These are phyloP conservation scores for Aspidiotus rigidus DNA, from an alignment of 2,888 invertebrate species.

Conservation along the genomic window DNA sequence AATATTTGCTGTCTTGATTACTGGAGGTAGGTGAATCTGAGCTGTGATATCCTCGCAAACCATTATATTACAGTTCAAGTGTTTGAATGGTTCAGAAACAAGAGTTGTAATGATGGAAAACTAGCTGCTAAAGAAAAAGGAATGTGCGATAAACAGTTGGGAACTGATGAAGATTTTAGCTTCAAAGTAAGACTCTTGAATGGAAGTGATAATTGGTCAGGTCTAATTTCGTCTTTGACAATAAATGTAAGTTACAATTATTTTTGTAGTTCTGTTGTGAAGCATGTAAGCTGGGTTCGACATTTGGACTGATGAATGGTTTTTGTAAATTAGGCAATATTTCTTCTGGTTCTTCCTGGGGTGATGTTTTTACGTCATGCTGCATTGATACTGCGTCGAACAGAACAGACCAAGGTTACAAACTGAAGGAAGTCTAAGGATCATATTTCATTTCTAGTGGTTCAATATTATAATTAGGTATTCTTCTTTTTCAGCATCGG, in stretches of 20 bases:
- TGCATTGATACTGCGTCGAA: conserved; percentile 45
- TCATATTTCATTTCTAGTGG: too few species aligned
- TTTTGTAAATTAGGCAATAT: conserved; percentile 44
- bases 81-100: conserved; percentile 11
- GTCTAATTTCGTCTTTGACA: neutral
- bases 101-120: conserved; percentile 9
- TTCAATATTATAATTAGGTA: too few species aligned
- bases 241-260: neutral
- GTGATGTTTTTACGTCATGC: conserved; percentile 54
- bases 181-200: conserved; percentile 15
- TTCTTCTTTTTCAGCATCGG: too few species aligned
- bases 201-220: neutral
- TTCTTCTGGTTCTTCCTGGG: conserved; percentile 50
- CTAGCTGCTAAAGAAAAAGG: conserved; percentile 9
- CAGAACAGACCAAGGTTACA: too few species aligned
- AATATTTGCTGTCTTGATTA: conserved; percentile 49
- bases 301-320: conserved; percentile 42
- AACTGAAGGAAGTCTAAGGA: too few species aligned
- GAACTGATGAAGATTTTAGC: conserved; percentile 11
- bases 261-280: conserved; percentile 51
- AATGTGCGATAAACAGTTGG: neutral
- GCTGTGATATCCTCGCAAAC: neutral
- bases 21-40: conserved; percentile 43
- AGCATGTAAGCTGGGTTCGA: conserved; percentile 50
- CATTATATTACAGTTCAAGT: neutral